Conservation (phyloP, 2,888 invertebrate species). For the Mechanitis mazaeus region DNA sequence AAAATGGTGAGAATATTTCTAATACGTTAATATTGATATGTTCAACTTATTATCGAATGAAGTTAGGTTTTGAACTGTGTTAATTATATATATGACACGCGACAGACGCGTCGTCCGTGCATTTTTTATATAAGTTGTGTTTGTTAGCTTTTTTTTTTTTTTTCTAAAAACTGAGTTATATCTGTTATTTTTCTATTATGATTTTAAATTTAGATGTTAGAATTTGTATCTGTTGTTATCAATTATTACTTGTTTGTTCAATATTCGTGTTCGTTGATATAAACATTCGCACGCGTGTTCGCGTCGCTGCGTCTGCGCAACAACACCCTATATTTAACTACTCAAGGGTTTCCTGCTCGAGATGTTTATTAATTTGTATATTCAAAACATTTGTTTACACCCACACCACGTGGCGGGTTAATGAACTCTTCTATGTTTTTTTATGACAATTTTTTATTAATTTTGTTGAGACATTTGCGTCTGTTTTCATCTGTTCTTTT, state of each 20-base stretch:
- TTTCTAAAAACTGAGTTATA: too few species aligned
- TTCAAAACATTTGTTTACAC: constrained; percentile 64
- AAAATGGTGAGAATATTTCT: constrained; percentile 29
- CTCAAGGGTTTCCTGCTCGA: constrained; percentile 68
- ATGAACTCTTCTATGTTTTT: constrained; percentile 47
- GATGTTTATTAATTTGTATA: constrained; percentile 68
- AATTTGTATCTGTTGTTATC: too few species aligned
- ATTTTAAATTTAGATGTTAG: too few species aligned
- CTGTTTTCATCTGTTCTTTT: not conserved
- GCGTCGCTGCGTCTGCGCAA: constrained; percentile 59
- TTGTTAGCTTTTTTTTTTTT: too few species aligned
- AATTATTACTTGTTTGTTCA: not conserved
- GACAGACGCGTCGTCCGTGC: too few species aligned
- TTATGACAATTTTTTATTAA: constrained; percentile 16
- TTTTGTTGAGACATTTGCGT: not conserved
- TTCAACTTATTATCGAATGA: too few species aligned
- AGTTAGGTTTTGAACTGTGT: too few species aligned
- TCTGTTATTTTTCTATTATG: too few species aligned
- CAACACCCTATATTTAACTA: constrained; percentile 65
- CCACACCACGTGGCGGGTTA: constrained; percentile 62
- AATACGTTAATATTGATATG: not conserved
- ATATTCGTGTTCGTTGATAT: constrained; percentile 49
- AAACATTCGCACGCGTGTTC: constrained; percentile 55
- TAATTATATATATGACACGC: too few species aligned
- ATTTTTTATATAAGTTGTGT: too few species aligned